A percentile compares a stretch with the other conserved stretches of the same genome.
These are phyloP conservation scores for Phalacrocorax carbo DNA, from an alignment of 2,113 vertebrate genomes.

Conservation along the genomic window DNA sequence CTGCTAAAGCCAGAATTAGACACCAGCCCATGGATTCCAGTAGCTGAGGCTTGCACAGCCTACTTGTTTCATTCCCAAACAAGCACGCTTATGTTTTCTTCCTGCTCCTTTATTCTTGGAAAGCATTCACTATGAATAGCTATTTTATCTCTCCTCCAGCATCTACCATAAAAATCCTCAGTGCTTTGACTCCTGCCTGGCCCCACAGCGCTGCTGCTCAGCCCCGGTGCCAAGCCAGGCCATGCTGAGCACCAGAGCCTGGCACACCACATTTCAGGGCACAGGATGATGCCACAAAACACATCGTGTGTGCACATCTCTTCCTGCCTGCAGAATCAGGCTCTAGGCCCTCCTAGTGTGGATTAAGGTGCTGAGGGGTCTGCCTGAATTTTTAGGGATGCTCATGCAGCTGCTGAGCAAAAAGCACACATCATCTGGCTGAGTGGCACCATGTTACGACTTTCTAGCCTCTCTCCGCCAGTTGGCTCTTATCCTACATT, in stretches of 20 bases:
- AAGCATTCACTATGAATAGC: constrained; percentile 4
- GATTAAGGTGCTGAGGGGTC: not conserved
- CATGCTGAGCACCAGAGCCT: not conserved
- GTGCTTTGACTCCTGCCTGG: not conserved
- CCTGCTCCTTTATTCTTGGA: constrained; percentile 35
- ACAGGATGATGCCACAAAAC: not conserved
- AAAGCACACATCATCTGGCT: not conserved
- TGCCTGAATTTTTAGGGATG: not conserved
- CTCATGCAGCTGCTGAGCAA: not conserved
- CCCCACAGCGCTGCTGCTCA: not conserved
- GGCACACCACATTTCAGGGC: not conserved
- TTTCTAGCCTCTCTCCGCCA: not conserved
- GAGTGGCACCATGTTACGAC: not conserved
- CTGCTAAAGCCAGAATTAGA: not conserved
- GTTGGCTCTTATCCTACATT: not conserved
- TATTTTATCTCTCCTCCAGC: not conserved
- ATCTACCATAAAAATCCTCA: not conserved
- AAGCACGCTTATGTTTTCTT: constrained; percentile 19
- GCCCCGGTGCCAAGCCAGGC: accelerated
- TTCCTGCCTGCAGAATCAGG: not conserved
- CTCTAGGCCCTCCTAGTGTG: not conserved
- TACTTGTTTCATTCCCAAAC: not conserved
- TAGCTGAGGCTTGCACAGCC: not conserved
- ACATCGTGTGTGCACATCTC: not conserved
- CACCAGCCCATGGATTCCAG: not conserved